A percentile compares a stretch with the other conserved stretches of the same genome.
Evolutionary conservation across 2,797 vertebrate genomes (phyloP).

Genomic region (Tadarida brasiliensis): DNA sequence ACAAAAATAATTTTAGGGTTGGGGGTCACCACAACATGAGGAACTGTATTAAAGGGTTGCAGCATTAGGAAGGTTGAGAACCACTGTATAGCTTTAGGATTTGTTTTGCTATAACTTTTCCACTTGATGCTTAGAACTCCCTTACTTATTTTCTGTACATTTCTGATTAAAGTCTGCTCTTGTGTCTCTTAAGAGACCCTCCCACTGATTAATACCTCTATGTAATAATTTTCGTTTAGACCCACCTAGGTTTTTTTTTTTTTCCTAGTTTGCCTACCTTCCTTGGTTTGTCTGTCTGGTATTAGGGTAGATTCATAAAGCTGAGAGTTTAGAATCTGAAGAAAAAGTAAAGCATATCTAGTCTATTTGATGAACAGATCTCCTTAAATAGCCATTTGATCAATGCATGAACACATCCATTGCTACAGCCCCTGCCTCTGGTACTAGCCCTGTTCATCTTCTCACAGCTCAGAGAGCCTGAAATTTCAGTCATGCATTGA

Average conservation of each 20-base stretch:
- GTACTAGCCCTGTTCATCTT: not conserved
- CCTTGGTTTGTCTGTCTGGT: not conserved
- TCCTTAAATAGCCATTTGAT: not conserved
- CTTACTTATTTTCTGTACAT: not conserved
- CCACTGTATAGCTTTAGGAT: not conserved
- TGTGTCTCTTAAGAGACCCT: not conserved
- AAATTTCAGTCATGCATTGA: not conserved
- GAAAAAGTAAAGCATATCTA: not conserved
- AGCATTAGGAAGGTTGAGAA: too few species aligned
- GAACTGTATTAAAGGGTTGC: too few species aligned
- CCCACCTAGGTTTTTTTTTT: not conserved
- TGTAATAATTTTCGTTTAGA: not conserved
- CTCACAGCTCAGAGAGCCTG: not conserved
- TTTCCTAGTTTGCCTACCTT: not conserved
- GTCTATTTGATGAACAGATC: not conserved
- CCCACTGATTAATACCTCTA: not conserved
- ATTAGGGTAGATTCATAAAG: not conserved
- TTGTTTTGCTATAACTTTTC: not conserved
- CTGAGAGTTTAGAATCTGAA: constrained; percentile 6
- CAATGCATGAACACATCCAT: not conserved
- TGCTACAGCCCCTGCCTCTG: not conserved
- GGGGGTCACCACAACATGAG: too few species aligned
- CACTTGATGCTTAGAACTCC: not conserved
- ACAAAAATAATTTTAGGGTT: too few species aligned
- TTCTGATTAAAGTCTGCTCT: not conserved